phyloP scores from a whole-genome alignment of 2,113 vertebrate genomes.

The Scomber japonicus region DNA sequence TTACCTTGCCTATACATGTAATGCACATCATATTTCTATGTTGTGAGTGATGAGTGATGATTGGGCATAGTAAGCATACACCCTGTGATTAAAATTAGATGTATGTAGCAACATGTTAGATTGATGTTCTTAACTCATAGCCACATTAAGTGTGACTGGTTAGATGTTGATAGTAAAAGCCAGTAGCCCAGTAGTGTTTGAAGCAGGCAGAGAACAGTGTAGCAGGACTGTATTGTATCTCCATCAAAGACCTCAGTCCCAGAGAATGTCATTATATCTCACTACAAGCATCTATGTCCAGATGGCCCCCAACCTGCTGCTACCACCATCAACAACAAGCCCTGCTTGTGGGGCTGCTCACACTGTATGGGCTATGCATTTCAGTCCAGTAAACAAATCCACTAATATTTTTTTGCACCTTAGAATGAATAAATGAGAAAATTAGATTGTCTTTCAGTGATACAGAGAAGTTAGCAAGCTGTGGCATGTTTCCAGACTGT shows the following conservation, averaged over 20 bases:
- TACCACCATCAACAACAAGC: constrained; percentile 6
- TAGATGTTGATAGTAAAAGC: constrained; percentile 18
- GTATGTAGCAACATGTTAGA: background rate
- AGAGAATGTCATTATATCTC: constrained; percentile 58
- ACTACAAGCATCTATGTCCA: constrained; percentile 49
- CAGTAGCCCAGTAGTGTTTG: constrained; percentile 12
- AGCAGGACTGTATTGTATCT: constrained; percentile 46
- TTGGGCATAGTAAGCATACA: background rate
- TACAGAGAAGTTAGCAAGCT: background rate
- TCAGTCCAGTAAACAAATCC: constrained; percentile 14
- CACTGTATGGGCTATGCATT: constrained; percentile 7
- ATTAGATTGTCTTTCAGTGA: background rate
- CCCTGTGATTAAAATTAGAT: constrained; percentile 10
- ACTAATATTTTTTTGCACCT: background rate
- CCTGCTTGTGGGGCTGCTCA: constrained; percentile 8
- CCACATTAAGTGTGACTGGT: background rate
- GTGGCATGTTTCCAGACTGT: constrained; percentile 14
- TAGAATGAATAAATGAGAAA: background rate
- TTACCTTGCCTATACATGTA: too few relatives aligned
- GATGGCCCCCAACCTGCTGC: constrained; percentile 54
- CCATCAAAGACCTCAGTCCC: constrained; percentile 61
- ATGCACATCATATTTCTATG: background rate
- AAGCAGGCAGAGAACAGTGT: constrained; percentile 32
- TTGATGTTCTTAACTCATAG: constrained; percentile 9
- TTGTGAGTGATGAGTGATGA: constrained; percentile 7